Evolutionary conservation across 2,888 invertebrate genomes (phyloP).

Genomic region (Podabrus alpinus): DNA sequence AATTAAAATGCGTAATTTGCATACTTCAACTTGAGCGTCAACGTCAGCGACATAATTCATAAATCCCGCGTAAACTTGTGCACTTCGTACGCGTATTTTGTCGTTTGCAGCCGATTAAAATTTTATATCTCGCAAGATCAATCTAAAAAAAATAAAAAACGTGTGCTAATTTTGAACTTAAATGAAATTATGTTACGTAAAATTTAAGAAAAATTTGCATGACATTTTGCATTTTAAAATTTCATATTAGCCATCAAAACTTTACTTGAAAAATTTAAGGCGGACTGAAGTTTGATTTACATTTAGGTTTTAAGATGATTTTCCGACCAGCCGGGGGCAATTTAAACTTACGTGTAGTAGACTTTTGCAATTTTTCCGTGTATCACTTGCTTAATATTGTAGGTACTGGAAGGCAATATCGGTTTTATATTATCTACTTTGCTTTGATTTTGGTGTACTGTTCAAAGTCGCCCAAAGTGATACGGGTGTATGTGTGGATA

Average conservation of each 20-base stretch:
- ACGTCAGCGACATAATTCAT: neutral
- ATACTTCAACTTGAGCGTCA: neutral
- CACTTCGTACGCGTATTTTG: neutral
- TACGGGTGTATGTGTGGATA: no score
- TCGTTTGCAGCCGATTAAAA: neutral
- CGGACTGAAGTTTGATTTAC: constrained; percentile 19
- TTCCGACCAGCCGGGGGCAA: constrained; percentile 4
- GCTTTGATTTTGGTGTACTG: neutral
- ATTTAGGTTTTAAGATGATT: constrained; percentile 13
- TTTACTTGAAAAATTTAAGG: constrained; percentile 13
- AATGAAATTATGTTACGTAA: neutral
- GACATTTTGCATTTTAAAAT: constrained; percentile 7
- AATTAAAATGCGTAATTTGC: neutral
- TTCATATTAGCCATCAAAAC: constrained; percentile 14
- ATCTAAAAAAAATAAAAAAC: neutral
- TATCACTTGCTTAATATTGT: neutral
- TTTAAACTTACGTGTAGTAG: constrained; percentile 12
- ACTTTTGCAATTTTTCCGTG: constrained; percentile 13
- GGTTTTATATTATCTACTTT: neutral
- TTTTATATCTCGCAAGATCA: neutral
- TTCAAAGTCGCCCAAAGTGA: neutral
- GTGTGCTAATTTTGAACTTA: neutral
- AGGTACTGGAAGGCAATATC: neutral
- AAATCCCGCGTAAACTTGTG: neutral
- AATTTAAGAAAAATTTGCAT: constrained; percentile 1